Base-by-base conservation (phyloP, 2,888 invertebrate species). In the Ophioninae sp. region DNA sequence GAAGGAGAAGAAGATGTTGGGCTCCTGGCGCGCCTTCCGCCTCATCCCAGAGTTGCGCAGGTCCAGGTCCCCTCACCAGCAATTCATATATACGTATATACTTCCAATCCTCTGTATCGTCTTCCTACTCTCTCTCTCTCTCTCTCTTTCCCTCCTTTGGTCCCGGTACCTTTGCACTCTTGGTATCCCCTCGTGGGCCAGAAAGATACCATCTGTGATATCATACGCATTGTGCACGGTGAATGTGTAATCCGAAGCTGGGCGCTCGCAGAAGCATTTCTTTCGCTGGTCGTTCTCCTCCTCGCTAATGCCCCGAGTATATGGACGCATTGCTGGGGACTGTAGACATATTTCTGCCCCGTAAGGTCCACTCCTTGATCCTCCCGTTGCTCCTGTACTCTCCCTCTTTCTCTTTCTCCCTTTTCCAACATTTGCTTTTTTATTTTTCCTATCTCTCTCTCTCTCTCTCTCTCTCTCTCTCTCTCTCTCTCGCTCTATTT, bases 211-310 rank as follows among this genome's bases (percentile, higher is more conserved):
- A 86, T 79, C 85, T 81, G 81, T 77, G 84, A 84, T 84, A 81
- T 82, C 82, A 82, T 84, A 84, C 82, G 85, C 83, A 86, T 86
- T 86, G 86, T 86, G 86, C 81, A 83, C 79, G 85, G 80, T 85
- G 82, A 86, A 86, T 85, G 86, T 86, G 86, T 86, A 86, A 86
- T 86, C 85, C 86, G 86, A 86, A 82, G 84, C 84, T 77, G 75
- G 30, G 67, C 65, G 70, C 84, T 79, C 79, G 80, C 85, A 79
- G 83, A 82, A 79, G 80, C 83, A 73, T 81, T 85, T 86, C 80
- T 83, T 85, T 82, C 68, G 65, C 77, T 81, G 23, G 72, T 82
- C 61, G 70, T 76, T 75, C 82, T 81, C 75, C 62, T 84, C 78
- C 62, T 77, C 62, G 67, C 78, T 78, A 73, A 81, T 84, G 80